Percentiles rank a stretch among this genome's conserved stretches.
phyloP scores from a whole-genome alignment of 2,888 invertebrate genomes.

The Folsomia manolachei region DNA sequence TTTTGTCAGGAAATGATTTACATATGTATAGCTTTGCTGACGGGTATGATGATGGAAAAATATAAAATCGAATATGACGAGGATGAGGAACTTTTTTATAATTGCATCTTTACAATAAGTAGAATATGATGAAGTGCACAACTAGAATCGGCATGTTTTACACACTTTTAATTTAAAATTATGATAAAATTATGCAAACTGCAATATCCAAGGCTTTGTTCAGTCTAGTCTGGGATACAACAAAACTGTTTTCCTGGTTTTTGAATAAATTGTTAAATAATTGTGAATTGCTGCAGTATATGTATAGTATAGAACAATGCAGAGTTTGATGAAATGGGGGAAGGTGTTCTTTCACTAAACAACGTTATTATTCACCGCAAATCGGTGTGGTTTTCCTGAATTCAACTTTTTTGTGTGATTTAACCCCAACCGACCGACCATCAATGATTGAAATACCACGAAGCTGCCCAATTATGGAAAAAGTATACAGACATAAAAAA shows the following conservation, averaged over 20 bases:
- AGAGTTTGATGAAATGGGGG: not conserved
- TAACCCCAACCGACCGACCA: not conserved
- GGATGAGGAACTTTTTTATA: not conserved
- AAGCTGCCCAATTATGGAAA: not conserved
- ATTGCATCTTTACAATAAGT: not conserved
- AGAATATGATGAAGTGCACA: not conserved
- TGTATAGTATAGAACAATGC: not conserved
- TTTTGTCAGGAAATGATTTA: not conserved
- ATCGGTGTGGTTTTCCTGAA: not conserved
- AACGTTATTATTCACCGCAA: not conserved
- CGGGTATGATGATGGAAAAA: not conserved
- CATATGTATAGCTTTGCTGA: not conserved
- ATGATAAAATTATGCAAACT: not conserved
- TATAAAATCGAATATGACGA: too few relatives aligned
- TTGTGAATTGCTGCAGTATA: too few relatives aligned
- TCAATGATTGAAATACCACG: not conserved
- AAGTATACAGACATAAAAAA: not conserved
- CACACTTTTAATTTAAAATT: not conserved
- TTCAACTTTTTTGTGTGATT: not conserved
- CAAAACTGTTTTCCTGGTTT: too few relatives aligned
- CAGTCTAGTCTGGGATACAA: too few relatives aligned
- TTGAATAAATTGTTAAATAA: too few relatives aligned
- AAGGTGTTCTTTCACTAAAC: not conserved
- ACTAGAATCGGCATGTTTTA: not conserved
- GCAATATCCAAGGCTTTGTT: too few relatives aligned